These are phyloP conservation scores for Drosophila hawaiiensis DNA, from an alignment of 2,888 invertebrate genomes.

Conservation along the genomic window DNA sequence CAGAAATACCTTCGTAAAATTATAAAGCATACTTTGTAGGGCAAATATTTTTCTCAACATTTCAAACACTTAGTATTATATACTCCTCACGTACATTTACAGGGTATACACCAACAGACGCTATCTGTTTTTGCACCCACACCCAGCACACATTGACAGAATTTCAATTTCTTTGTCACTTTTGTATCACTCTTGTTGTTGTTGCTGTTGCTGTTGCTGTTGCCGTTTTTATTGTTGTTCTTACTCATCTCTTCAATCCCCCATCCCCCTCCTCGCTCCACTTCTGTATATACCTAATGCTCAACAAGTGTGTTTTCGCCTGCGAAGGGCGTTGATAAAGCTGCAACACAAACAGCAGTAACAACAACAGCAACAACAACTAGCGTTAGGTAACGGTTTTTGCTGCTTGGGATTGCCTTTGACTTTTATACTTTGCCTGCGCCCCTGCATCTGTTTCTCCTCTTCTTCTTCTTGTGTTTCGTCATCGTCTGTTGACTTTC, in stretches of 20 bases:
- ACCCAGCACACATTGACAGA: conserved; percentile 48
- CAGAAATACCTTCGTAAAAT: no score
- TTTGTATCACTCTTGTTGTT: conserved; percentile 45
- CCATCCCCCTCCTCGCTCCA: background rate
- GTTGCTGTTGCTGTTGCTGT: conserved; percentile 1
- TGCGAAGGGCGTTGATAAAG: conserved; percentile 59
- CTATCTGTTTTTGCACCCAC: conserved; percentile 8
- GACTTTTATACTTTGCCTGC: conserved; percentile 45
- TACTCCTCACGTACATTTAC: background rate
- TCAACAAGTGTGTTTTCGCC: conserved; percentile 69
- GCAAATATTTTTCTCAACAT: background rate
- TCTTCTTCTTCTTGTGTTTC: conserved; percentile 1
- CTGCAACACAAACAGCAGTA: conserved; percentile 54
- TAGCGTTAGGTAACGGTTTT: conserved; percentile 39
- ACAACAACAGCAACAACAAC: conserved; percentile 24
- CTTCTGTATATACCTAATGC: conserved; percentile 48
- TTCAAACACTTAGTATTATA: background rate
- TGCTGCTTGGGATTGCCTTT: conserved; percentile 42
- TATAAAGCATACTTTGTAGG: background rate
- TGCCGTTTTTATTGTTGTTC: conserved; percentile 17
- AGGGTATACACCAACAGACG: conserved; percentile 26
- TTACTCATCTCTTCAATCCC: conserved; percentile 21
- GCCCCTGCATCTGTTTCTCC: conserved; percentile 1
- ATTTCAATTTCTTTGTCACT: conserved; percentile 78
- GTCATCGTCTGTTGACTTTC: conserved; percentile 36